Evolutionary conservation across 2,888 invertebrate genomes (phyloP), one percentile per base, ranked within the genome.

Genomic region (Caenorhabditis sp.): DNA sequence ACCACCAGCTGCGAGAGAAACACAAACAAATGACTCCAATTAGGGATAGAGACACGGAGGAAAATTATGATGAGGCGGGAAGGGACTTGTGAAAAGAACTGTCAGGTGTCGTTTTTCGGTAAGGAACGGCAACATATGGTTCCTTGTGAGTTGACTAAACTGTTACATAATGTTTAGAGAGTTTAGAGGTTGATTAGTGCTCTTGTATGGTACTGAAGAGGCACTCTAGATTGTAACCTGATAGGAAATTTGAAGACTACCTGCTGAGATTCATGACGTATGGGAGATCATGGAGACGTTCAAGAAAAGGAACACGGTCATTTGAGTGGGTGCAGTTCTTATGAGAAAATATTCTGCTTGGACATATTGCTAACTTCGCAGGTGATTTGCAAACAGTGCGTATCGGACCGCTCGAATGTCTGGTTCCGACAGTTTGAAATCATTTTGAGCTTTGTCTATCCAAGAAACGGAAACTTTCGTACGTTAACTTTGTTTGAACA

Each of bases 21-120:
- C n/a, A n/a, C 79, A 79, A 79, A 79, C 79, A 79, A 79, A 79
- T 79, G 70, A 79, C 63, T 79, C 69, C 58, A 79, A 79, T 79
- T 79, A 79, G 70, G 19, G 47, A 54, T n/a, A n/a, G n/a, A n/a
- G n/a, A n/a, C n/a, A n/a, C n/a, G n/a, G n/a, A 10, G 54, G 35
- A 35, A 51, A 68, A 64, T 76, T 44, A 56, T 66, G 54, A 51
- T 31, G 68, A 68, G 54, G 38, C 38, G 54, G 31, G 31, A 35
- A 19, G 28, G 16, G 54, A 72, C 28, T 31, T 59, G 59, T 38
- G 19, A 70, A 70, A 56, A 70, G 58, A 26, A 56, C 5, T 12
- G 2, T 26, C n/a, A 19, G 26, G 44, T 72, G 28, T 72, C 35
- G 10, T 63, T 61, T 72, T 72, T 44, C 47, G 74, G 44, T 12